Base-by-base conservation (phyloP, 2,113 vertebrate genomes). In the Terrapene triunguis region DNA sequence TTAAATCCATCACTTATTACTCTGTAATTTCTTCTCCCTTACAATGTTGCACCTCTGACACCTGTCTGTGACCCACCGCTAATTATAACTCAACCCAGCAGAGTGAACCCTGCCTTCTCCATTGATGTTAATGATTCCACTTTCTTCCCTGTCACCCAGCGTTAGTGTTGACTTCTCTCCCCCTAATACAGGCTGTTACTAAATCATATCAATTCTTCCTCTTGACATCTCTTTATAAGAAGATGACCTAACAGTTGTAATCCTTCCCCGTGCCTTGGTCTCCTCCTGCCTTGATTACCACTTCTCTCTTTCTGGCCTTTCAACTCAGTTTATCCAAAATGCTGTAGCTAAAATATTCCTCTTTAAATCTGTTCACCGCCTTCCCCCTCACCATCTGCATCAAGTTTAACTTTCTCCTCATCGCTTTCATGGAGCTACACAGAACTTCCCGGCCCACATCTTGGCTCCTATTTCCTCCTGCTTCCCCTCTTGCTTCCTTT, bases 291-390 rank as follows among this genome's bases (percentile, higher is more conserved):
- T 82, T 3, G 1, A 0, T 81, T 89, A 35, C 35, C 53, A 48
- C 44, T 10, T 53, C 1, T 51, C 44, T 21, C 14, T 44, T 14
- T 84, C 51, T 38, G 65, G 35, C 35, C 42, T 84, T 65, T 16
- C 24, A 72, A 72, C n/a, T 72, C 74, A 69, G 62, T 4, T 91
- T 92, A 93, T 93, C 76, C n/a, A 86, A 94, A 88, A 82, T 59
- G 5, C 8, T 0, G 0, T 53, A 8, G 16, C 22, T 92, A 74
- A 82, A 4, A 69, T 81, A 94, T 86, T 80, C 21, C 17, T 88
- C 13, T 92, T 57, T 88, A 87, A 17, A 35, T 92, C 82, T 82
- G 9, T 87, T 87, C 25, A 82, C 55, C 29, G 10, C 38, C 6
- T 87, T 80, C 80, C 65, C 17, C 65, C n/a, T 72, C 65, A 38